Evolutionary conservation across 2,888 invertebrate species (phyloP).

Genomic region (Carabus problematicus): DNA sequence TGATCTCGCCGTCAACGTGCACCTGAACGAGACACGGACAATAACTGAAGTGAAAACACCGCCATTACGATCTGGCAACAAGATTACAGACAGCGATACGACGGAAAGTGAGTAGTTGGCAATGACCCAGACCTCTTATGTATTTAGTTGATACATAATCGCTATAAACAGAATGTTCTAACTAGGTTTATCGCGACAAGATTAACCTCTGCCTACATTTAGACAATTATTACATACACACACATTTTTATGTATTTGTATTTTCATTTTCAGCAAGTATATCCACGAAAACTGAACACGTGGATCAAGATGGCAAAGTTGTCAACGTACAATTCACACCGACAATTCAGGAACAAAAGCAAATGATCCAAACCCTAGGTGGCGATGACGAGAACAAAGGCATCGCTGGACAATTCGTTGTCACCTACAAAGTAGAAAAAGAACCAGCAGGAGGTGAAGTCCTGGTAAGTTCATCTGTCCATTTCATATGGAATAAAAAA

Average conservation of each 20-base stretch:
- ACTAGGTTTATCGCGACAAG: background rate
- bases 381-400: slow-evolving; percentile 59
- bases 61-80: slow-evolving; percentile 69
- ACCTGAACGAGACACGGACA: slow-evolving; percentile 69
- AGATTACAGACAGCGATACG: slow-evolving; percentile 61
- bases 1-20: slow-evolving; percentile 69
- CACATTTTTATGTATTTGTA: slow-evolving; percentile 17
- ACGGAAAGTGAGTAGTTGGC: slow-evolving; percentile 23
- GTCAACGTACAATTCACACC: slow-evolving; percentile 68
- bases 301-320: slow-evolving; percentile 58
- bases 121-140: no score
- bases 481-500: no score
- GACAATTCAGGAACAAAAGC: slow-evolving; percentile 65
- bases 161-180: background rate
- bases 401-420: slow-evolving; percentile 70
- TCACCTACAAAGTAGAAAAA: slow-evolving; percentile 73
- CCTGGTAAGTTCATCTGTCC: slow-evolving; percentile 29
- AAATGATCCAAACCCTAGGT: slow-evolving; percentile 61
- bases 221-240: no score
- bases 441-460: slow-evolving; percentile 67
- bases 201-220: no score
- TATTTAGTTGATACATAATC: background rate
- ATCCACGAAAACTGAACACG: slow-evolving; percentile 56
- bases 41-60: slow-evolving; percentile 69
- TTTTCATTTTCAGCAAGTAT: slow-evolving; percentile 58